A percentile compares a stretch with the other conserved stretches of the same genome.
These are phyloP conservation scores for Parasteatoda lunata DNA, from an alignment of 2,888 invertebrate species.

Conservation along the genomic window DNA sequence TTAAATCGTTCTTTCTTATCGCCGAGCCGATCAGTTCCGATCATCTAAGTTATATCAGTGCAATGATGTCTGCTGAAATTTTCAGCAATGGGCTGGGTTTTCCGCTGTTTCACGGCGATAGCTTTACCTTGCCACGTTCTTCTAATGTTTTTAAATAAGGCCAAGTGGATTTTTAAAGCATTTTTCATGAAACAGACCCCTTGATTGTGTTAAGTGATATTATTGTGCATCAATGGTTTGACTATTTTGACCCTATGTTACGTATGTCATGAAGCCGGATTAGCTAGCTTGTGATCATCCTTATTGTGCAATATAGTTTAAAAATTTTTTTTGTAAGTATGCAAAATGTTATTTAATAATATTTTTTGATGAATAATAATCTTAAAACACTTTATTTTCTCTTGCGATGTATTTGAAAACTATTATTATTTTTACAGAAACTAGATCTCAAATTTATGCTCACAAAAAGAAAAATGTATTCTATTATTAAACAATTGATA, in stretches of 20 bases:
- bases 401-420: too few relatives aligned
- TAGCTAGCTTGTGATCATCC: conserved; percentile 12
- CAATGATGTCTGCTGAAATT: conserved; percentile 11
- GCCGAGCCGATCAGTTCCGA: conserved; percentile 11
- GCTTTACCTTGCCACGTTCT: conserved; percentile 53
- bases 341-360: too few relatives aligned
- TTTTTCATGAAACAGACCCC: conserved; percentile 37
- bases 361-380: too few relatives aligned
- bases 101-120: not conserved
- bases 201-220: conserved; percentile 37
- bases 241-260: conserved; percentile 13
- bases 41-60: conserved; percentile 12
- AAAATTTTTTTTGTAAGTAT: too few relatives aligned
- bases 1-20: conserved; percentile 23
- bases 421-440: too few relatives aligned
- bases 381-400: too few relatives aligned
- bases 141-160: conserved; percentile 61
- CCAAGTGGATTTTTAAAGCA: conserved; percentile 59
- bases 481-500: too few relatives aligned
- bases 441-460: too few relatives aligned
- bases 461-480: too few relatives aligned
- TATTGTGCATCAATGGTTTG: conserved; percentile 17
- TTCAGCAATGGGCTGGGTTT: conserved; percentile 46
- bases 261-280: conserved; percentile 35
- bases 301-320: not conserved